Evolutionary conservation across 1,140 invertebrate species (phyloP).

Genomic region (Hyles euphorbiae): DNA sequence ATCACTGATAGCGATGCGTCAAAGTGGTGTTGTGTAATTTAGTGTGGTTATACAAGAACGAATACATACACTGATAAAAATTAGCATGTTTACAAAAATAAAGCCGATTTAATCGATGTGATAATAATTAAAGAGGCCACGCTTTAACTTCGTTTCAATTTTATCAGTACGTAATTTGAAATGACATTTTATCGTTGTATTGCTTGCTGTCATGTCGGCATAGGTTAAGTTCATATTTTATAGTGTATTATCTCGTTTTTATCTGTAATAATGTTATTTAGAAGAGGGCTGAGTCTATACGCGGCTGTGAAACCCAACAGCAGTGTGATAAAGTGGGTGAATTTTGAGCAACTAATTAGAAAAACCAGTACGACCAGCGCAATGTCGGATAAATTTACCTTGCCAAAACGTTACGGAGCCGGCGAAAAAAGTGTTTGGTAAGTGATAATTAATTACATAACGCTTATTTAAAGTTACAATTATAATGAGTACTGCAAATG

Average conservation of each 20-base stretch:
- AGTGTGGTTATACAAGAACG: too few relatives aligned
- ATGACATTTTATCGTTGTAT: conserved; percentile 4
- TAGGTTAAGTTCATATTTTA: conserved; percentile 31
- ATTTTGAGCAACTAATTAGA: conserved; percentile 13
- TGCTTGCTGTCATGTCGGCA: conserved; percentile 14
- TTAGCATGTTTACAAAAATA: too few relatives aligned
- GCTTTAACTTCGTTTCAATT: background rate
- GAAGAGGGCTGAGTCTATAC: conserved; percentile 34
- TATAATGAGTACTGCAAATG: background rate
- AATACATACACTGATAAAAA: too few relatives aligned
- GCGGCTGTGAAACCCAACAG: conserved; percentile 17
- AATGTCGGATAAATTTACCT: conserved; percentile 75
- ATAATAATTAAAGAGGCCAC: too few relatives aligned
- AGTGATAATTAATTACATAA: conserved; percentile 19
- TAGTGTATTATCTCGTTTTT: conserved; percentile 16
- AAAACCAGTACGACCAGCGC: conserved; percentile 11
- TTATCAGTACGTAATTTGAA: conserved; percentile 1
- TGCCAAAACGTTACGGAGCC: conserved; percentile 77
- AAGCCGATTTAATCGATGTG: too few relatives aligned
- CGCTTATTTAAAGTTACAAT: conserved; percentile 1
- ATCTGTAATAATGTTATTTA: conserved; percentile 42
- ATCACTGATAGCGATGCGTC: too few relatives aligned
- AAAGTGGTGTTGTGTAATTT: too few relatives aligned
- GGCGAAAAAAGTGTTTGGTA: conserved; percentile 79
- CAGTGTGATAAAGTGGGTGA: conserved; percentile 12